A percentile compares a stretch with the other conserved stretches of the same genome.
These are phyloP conservation scores for Hydropotes inermis DNA, from an alignment of 2,113 vertebrate genomes.

Conservation along the genomic window DNA sequence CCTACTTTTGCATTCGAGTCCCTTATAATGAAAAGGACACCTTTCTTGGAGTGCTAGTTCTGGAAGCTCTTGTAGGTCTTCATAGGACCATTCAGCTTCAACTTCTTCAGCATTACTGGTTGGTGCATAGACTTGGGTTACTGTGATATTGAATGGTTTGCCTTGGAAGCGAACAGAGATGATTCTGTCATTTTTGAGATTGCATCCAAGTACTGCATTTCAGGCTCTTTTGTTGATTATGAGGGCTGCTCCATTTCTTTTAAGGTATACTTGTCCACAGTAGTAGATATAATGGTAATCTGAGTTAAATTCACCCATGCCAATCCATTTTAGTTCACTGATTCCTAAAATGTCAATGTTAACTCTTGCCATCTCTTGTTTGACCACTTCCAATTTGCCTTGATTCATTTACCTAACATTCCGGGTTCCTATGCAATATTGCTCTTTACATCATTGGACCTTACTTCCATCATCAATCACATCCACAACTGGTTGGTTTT, in stretches of 20 bases:
- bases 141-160: neutral
- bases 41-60: neutral
- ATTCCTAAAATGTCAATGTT: neutral
- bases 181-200: neutral
- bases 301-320: neutral
- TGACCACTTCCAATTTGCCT: neutral
- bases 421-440: neutral
- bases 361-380: neutral
- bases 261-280: neutral
- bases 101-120: neutral
- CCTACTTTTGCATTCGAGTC: neutral
- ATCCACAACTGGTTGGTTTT: neutral
- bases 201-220: neutral
- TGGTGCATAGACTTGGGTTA: neutral
- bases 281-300: neutral
- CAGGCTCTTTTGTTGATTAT: neutral
- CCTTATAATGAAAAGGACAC: neutral
- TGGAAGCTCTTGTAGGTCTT: neutral
- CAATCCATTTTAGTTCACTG: neutral
- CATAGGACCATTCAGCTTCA: neutral
- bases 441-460: neutral
- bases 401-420: neutral
- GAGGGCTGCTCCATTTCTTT: neutral
- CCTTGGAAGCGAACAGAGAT: neutral
- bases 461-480: neutral